Evolutionary conservation across 2,113 vertebrate genomes (phyloP).

Genomic region (Pithys albifrons): DNA sequence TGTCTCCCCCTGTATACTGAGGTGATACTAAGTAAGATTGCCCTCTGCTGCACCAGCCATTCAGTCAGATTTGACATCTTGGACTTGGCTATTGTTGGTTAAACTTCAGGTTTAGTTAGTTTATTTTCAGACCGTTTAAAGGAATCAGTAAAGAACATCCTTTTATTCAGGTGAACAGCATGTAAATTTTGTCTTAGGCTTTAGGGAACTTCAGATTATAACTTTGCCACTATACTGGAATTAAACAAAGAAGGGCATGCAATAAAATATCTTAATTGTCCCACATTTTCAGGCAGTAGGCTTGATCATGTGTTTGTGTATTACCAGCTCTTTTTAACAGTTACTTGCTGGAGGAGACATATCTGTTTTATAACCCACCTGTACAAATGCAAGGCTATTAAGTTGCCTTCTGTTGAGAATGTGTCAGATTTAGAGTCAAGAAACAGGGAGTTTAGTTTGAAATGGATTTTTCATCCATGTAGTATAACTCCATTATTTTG

Average conservation of each 20-base stretch:
- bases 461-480: background rate
- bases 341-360: constrained; percentile 17
- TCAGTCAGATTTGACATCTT: background rate
- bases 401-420: constrained; percentile 52
- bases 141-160: background rate
- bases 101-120: background rate
- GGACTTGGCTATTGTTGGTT: background rate
- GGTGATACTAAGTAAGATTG: background rate
- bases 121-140: background rate
- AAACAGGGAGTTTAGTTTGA: background rate
- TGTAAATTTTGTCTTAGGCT: background rate
- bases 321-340: constrained; percentile 17
- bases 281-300: background rate
- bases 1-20: background rate
- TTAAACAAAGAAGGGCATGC: constrained; percentile 12
- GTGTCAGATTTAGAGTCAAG: background rate
- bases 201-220: background rate
- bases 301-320: constrained; percentile 9
- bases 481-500: background rate
- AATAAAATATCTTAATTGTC: constrained; percentile 55
- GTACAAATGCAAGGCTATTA: constrained; percentile 35
- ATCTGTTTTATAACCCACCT: constrained; percentile 60
- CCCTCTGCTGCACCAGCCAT: background rate
- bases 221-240: constrained; percentile 1
- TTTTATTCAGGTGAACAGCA: background rate